Percentiles rank a stretch among this genome's conserved stretches.
Evolutionary conservation across 2,888 invertebrate genomes (phyloP).

Genomic region (Ennomos fuscantarius): DNA sequence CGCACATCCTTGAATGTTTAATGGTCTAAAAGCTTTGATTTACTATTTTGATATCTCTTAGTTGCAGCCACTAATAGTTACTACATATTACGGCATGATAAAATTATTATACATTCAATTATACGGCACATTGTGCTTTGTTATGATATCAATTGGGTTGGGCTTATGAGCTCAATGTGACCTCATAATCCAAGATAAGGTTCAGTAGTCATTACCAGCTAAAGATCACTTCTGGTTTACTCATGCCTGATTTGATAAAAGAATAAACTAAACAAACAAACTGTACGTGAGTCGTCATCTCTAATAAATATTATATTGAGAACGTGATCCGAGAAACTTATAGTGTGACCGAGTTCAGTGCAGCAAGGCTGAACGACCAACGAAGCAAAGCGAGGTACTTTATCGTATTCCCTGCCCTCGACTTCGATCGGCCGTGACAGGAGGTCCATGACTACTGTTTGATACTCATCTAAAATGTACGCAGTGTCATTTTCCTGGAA

Average conservation of each 20-base stretch:
- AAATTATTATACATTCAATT: no score
- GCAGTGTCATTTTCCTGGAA: constrained; percentile 52
- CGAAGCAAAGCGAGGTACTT: constrained; percentile 40
- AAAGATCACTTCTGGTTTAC: neutral
- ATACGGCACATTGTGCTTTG: no score
- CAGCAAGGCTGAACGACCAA: constrained; percentile 49
- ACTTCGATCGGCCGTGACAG: constrained; percentile 63
- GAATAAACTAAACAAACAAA: constrained; percentile 17
- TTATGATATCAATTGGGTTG: no score
- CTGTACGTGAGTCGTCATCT: constrained; percentile 21
- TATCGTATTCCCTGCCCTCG: constrained; percentile 52
- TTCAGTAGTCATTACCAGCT: neutral
- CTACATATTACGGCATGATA: no score
- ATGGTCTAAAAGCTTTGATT: no score
- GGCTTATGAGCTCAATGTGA: no score
- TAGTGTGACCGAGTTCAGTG: constrained; percentile 11
- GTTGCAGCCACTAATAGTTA: no score
- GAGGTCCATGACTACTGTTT: constrained; percentile 52
- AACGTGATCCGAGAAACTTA: constrained; percentile 50
- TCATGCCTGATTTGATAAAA: neutral
- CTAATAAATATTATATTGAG: constrained; percentile 35
- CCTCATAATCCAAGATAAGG: no score
- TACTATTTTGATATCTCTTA: no score
- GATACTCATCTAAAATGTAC: constrained; percentile 47
- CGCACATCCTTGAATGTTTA: neutral